A percentile compares a stretch with the other conserved stretches of the same genome.
Conservation (phyloP, 2,113 vertebrate species). For the Myrmecobius fasciatus region DNA sequence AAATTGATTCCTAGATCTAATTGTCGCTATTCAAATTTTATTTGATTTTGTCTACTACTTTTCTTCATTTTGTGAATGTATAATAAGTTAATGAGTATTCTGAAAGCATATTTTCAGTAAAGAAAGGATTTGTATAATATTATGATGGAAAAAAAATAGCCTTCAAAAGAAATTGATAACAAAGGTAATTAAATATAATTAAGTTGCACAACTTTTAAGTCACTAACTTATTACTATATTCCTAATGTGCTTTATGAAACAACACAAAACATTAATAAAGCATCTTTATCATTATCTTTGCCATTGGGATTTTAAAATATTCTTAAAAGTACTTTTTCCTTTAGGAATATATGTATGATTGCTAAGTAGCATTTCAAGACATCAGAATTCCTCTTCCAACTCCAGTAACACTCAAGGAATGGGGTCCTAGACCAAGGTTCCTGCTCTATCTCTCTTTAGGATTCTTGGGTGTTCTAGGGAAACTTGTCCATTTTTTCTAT, state of each 20-base stretch:
- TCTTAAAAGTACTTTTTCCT: constrained; percentile 20
- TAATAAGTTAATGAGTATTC: constrained; percentile 49
- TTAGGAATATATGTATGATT: constrained; percentile 36
- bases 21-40: not conserved
- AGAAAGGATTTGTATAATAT: constrained; percentile 44
- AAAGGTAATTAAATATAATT: not conserved
- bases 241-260: not conserved
- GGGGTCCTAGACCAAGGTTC: not conserved
- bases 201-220: not conserved
- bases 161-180: constrained; percentile 60
- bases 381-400: constrained; percentile 13
- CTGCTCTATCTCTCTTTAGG: not conserved
- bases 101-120: accelerated
- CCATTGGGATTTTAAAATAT: constrained; percentile 28
- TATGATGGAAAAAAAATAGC: constrained; percentile 62
- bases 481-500: not conserved
- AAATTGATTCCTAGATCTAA: not conserved
- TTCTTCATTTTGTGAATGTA: constrained; percentile 43
- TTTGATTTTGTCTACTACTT: not conserved
- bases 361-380: constrained; percentile 30
- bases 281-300: not conserved
- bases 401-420: not conserved
- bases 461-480: not conserved
- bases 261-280: constrained; percentile 38
- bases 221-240: not conserved